phyloP scores from a whole-genome alignment of 1,140 invertebrate species.

The Anoplophora glabripennis region DNA sequence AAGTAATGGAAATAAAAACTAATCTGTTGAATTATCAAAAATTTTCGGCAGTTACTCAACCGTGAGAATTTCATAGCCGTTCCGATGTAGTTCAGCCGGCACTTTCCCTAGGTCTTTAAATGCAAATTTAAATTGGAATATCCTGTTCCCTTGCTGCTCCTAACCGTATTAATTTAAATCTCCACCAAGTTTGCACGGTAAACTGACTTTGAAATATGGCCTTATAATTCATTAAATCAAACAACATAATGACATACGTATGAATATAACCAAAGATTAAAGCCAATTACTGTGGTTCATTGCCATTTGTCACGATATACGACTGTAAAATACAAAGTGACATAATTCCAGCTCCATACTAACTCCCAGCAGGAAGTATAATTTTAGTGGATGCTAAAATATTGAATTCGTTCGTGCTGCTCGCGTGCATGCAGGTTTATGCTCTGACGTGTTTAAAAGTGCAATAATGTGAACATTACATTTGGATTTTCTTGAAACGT shows the following conservation, averaged over 20 bases:
- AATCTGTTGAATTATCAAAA: too few relatives aligned
- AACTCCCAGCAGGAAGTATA: conserved; percentile 12
- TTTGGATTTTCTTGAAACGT: background rate
- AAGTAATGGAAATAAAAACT: too few relatives aligned
- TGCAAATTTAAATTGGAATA: too few relatives aligned
- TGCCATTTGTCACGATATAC: conserved; percentile 14
- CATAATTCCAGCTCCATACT: conserved; percentile 13
- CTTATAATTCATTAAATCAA: conserved; percentile 17
- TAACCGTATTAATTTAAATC: too few relatives aligned
- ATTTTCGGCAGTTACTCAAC: too few relatives aligned
- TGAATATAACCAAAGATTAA: conserved; percentile 9
- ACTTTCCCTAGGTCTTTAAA: too few relatives aligned
- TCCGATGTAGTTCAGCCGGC: too few relatives aligned
- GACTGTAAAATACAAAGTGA: conserved; percentile 17
- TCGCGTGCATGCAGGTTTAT: conserved; percentile 11
- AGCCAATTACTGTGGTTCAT: conserved; percentile 13
- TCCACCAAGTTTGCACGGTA: too few relatives aligned
- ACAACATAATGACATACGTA: conserved; percentile 11
- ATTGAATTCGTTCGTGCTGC: conserved; percentile 9
- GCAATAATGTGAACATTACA: conserved; percentile 9
- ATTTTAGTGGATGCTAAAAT: conserved; percentile 17
- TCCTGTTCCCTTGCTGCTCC: too few relatives aligned
- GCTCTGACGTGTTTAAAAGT: conserved; percentile 13
- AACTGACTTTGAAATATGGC: background rate
- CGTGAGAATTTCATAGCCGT: too few relatives aligned